Evolutionary conservation across 2,888 invertebrate genomes (phyloP).

Genomic region (Chloroclysta siterata): DNA sequence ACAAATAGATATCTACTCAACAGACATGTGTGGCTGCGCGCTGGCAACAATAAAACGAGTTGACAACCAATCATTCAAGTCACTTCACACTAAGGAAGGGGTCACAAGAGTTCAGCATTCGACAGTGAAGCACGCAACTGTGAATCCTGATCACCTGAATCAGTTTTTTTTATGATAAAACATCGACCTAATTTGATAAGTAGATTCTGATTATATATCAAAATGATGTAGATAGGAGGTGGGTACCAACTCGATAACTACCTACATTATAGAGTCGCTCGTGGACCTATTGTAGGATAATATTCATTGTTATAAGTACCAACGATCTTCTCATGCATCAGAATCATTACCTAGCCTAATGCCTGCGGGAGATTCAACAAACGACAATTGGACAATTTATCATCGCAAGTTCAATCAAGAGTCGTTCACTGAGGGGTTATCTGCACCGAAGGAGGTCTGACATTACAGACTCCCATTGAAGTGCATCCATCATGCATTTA

Average conservation of each 20-base stretch:
- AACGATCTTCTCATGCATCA: too few species aligned
- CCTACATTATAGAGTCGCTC: too few species aligned
- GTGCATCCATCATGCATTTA: conserved; percentile 7
- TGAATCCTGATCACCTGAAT: not conserved
- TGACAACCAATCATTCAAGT: not conserved
- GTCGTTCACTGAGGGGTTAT: conserved; percentile 7
- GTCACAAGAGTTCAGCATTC: not conserved
- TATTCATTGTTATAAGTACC: too few species aligned
- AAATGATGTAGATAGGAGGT: too few species aligned
- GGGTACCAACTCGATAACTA: not conserved
- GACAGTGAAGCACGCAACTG: not conserved
- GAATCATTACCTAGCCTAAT: too few species aligned
- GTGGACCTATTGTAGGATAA: too few species aligned
- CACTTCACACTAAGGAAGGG: not conserved
- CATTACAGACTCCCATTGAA: not conserved
- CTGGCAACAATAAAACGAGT: conserved; percentile 1
- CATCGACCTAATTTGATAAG: too few species aligned
- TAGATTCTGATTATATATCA: too few species aligned
- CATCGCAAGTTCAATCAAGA: conserved; percentile 21
- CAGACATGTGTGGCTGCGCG: not conserved
- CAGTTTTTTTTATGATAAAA: too few species aligned
- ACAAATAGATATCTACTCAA: conserved; percentile 22
- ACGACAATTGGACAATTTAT: conserved; percentile 19
- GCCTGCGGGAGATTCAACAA: too few species aligned
- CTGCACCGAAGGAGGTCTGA: conserved; percentile 6